Evolutionary conservation across 2,113 vertebrate species (phyloP).

Genomic region (Azemiops feae): DNA sequence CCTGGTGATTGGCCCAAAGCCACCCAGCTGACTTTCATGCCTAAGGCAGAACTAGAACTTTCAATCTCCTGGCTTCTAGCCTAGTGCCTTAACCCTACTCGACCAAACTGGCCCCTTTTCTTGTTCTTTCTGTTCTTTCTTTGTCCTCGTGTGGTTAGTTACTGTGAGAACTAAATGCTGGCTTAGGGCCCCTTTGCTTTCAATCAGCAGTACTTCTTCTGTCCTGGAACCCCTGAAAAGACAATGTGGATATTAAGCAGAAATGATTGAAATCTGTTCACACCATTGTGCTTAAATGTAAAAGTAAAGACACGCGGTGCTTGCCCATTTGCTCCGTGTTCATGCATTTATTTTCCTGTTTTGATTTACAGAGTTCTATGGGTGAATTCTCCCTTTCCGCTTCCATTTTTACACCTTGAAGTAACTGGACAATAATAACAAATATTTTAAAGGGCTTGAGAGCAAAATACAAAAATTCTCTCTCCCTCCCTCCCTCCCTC

Average conservation of each 20-base stretch:
- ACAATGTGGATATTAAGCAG: no score
- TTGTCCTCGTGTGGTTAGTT: neutral
- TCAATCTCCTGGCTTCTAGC: neutral
- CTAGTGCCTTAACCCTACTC: neutral
- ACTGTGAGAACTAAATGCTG: neutral
- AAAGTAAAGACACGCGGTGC: neutral
- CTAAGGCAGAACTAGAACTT: neutral
- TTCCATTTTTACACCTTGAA: neutral
- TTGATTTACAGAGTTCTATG: neutral
- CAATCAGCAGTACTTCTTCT: neutral
- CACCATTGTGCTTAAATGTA: neutral
- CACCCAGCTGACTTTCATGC: neutral
- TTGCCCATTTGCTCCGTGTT: neutral
- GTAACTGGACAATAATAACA: neutral
- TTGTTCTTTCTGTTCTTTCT: neutral
- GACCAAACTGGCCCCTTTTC: neutral
- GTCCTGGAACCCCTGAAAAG: neutral
- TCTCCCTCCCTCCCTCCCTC: rapidly evolving
- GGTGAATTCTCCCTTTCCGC: neutral
- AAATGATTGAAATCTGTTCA: neutral
- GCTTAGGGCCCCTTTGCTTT: neutral
- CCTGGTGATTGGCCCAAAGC: neutral
- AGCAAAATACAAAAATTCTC: neutral
- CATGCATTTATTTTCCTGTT: neutral
- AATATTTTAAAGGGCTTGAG: neutral